Conservation (phyloP, 2,113 vertebrate genomes). For the Tonatia bakeri region DNA sequence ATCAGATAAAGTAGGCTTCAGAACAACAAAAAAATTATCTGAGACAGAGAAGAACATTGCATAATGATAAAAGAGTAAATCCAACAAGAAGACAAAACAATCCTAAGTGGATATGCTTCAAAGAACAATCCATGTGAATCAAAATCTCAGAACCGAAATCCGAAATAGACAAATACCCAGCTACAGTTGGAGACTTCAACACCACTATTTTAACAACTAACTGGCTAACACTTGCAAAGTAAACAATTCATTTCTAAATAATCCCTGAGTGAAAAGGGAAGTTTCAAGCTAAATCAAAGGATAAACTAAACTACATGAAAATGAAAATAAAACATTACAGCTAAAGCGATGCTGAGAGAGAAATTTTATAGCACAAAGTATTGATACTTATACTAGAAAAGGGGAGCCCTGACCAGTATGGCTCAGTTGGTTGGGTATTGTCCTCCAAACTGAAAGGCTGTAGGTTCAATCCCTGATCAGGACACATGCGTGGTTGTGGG, state of each 20-base stretch:
- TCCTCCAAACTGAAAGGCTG: too few species aligned
- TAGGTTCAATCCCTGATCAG: too few species aligned
- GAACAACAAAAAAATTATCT: not conserved
- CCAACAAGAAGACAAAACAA: not conserved
- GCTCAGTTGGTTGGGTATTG: too few species aligned
- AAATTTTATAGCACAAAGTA: not conserved
- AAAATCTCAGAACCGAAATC: not conserved
- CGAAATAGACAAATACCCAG: not conserved
- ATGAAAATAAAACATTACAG: not conserved
- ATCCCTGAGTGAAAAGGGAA: too few species aligned
- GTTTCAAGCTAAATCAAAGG: too few species aligned
- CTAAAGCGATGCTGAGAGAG: not conserved
- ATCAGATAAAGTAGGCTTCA: not conserved
- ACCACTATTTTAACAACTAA: too few species aligned
- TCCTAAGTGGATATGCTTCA: not conserved
- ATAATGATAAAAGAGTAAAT: not conserved
- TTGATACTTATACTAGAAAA: not conserved
- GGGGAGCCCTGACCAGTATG: not conserved
- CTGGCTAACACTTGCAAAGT: too few species aligned
- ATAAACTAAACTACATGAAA: not conserved
- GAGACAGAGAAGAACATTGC: not conserved
- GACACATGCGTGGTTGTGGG: too few species aligned
- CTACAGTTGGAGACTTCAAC: not conserved
- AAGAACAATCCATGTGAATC: not conserved
- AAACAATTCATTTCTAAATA: too few species aligned